Base-by-base conservation (phyloP, 2,888 invertebrate species). In the Zeuzera pyrina region DNA sequence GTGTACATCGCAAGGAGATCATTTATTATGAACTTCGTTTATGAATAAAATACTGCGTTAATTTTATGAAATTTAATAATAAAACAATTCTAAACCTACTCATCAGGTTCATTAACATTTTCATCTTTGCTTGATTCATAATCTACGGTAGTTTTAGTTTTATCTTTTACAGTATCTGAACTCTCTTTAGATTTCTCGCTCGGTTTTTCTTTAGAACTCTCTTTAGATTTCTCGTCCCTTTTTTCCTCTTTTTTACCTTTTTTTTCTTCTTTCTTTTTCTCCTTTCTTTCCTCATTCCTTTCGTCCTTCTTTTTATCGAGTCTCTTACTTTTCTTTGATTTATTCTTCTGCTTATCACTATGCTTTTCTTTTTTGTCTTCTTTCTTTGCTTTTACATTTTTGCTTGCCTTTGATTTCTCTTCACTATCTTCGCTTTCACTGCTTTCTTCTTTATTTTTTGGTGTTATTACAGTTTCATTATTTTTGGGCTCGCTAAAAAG, bases 121-220 rank as follows among this genome's bases (percentile, higher is more conserved):
- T 76, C 76, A 12, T 79, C 78, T 15, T 55, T 50, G 43, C 74
- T 79, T n/a, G 79, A 79, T 36, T 74, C 72, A 19, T 77, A 78
- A 25, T 68, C 61, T 0, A 57, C 52, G 2, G 61, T 62, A 1
- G 50, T 53, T 28, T 39, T 49, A n/a, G n/a, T n/a, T n/a, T n/a
- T n/a, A n/a, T n/a, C n/a, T n/a, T n/a, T n/a, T n/a, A n/a, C n/a
- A n/a, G n/a, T n/a, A n/a, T n/a, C n/a, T n/a, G n/a, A n/a, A 7
- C 6, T 7, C 8, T 8, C 19, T 19, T 19, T 1, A 7, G 6
- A 7, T 19, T 19, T 8, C 19, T 19, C 19, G 8, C 8, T 19
- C 8, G 19, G 8, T 14, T 44, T 45, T 19, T 24, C 31, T 1
- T 44, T 36, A 3, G 16, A 24, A 11, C 29, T 25, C 13, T 42